Conservation (phyloP, 2,888 invertebrate species). For the Aphodius granarius region DNA sequence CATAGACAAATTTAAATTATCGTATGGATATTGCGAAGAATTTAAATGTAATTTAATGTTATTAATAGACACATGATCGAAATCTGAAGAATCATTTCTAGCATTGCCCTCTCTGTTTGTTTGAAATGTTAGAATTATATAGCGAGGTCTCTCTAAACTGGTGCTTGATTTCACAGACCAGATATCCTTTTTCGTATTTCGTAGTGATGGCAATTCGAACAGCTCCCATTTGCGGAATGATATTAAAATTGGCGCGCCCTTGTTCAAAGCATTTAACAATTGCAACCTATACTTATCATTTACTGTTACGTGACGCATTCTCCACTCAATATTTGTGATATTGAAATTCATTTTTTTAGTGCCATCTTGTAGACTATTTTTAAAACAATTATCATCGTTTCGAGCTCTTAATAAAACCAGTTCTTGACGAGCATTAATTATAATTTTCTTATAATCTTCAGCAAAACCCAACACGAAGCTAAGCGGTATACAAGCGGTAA, state of each 20-base stretch:
- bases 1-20: constrained; percentile 20
- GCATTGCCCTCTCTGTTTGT: neutral
- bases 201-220: constrained; percentile 11
- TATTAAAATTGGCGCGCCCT: constrained; percentile 17
- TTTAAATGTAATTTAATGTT: constrained; percentile 23
- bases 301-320: constrained; percentile 28
- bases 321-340: constrained; percentile 32
- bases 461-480: constrained; percentile 44
- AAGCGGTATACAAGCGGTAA: constrained; percentile 35
- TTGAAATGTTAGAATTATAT: constrained; percentile 18
- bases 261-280: constrained; percentile 41
- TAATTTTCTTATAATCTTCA: constrained; percentile 47
- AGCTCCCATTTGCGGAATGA: constrained; percentile 26
- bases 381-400: constrained; percentile 32
- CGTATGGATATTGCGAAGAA: constrained; percentile 23
- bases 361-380: constrained; percentile 1
- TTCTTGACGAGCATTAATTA: constrained; percentile 49
- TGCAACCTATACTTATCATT: constrained; percentile 38
- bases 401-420: constrained; percentile 42
- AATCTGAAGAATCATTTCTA: neutral
- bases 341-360: neutral
- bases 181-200: constrained; percentile 8
- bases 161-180: constrained; percentile 20
- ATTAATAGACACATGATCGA: constrained; percentile 6
- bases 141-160: constrained; percentile 22